Conservation (phyloP, 1,140 invertebrate genomes). For the Meloidogyne floridensis region DNA sequence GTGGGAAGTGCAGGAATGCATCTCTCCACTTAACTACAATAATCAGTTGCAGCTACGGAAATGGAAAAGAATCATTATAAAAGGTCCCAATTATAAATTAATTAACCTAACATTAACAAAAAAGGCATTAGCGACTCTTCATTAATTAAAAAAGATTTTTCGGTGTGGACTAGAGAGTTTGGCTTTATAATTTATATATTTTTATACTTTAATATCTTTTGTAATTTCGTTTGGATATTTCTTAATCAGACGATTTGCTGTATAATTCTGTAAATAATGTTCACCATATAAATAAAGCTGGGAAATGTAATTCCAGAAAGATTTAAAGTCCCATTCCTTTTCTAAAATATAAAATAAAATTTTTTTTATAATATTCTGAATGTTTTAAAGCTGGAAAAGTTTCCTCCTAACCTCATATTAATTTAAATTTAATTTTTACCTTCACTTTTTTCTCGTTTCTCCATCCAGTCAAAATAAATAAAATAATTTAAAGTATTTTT, state of each 20-base stretch:
- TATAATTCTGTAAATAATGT: conserved; percentile 5
- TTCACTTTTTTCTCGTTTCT: not conserved
- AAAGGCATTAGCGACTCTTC: too few relatives aligned
- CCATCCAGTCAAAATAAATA: conserved; percentile 7
- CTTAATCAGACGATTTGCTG: not conserved
- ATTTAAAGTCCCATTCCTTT: not conserved
- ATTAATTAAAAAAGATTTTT: too few relatives aligned
- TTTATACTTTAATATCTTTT: not conserved
- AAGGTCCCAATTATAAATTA: too few relatives aligned
- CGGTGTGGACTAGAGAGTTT: too few relatives aligned
- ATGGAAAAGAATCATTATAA: too few relatives aligned
- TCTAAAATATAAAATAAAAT: not conserved
- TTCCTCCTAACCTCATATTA: too few relatives aligned
- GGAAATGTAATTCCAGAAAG: not conserved
- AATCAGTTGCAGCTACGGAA: too few relatives aligned
- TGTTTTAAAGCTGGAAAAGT: too few relatives aligned
- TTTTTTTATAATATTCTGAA: not conserved
- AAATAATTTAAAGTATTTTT: not conserved
- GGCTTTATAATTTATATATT: too few relatives aligned
- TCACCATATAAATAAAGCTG: not conserved
- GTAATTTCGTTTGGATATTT: not conserved
- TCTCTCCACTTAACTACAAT: too few relatives aligned
- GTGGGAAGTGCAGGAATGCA: too few relatives aligned
- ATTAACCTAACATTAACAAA: too few relatives aligned
- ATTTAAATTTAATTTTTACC: not conserved